Evolutionary conservation across 2,888 invertebrate species (phyloP).

Genomic region (Lobophora halterata): DNA sequence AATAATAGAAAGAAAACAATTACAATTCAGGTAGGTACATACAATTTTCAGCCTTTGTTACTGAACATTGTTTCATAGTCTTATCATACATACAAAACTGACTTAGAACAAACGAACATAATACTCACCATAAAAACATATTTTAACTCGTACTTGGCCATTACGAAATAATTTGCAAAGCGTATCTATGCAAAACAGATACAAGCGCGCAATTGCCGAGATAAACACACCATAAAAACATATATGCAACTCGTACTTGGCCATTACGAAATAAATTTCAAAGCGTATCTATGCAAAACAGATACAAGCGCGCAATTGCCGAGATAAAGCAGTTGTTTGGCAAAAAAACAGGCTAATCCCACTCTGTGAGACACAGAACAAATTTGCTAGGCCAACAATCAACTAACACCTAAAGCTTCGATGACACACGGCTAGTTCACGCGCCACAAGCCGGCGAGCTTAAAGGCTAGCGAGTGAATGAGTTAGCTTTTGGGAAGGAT

Average conservation of each 20-base stretch:
- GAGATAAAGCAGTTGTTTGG: slow-evolving; percentile 66
- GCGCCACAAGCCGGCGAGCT: no score
- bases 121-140: slow-evolving; percentile 5
- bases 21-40: no score
- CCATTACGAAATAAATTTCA: slow-evolving; percentile 15
- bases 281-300: slow-evolving; percentile 25
- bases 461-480: no score
- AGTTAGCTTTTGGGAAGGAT: no score
- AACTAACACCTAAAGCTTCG: slow-evolving; percentile 66
- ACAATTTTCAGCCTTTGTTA: no score
- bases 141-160: slow-evolving; percentile 1
- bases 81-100: no score
- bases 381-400: slow-evolving; percentile 76
- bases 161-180: slow-evolving; percentile 15
- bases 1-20: no score
- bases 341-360: slow-evolving; percentile 76
- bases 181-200: slow-evolving; percentile 25
- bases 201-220: slow-evolving; percentile 57
- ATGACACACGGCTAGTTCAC: no score
- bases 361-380: slow-evolving; percentile 66
- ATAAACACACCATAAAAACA: slow-evolving; percentile 4
- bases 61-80: no score
- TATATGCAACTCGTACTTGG: not conserved
- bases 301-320: slow-evolving; percentile 54
- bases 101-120: no score